Percentiles rank a stretch among this genome's conserved stretches.
phyloP scores from a whole-genome alignment of 2,888 invertebrate genomes.

The Busseola fusca region DNA sequence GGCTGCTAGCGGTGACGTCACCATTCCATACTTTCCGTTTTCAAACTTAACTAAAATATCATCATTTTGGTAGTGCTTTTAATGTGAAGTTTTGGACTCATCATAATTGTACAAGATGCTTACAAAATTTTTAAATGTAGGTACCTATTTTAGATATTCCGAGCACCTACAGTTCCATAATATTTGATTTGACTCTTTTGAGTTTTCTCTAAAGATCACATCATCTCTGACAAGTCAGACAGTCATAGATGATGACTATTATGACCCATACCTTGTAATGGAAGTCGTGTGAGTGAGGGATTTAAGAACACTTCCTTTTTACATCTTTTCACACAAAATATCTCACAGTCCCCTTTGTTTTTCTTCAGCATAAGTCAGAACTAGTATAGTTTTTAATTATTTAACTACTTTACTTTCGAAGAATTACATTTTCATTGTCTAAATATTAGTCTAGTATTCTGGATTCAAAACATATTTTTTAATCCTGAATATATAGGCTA shows the following conservation, averaged over 20 bases:
- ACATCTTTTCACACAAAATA: not conserved
- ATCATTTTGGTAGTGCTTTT: conserved; percentile 17
- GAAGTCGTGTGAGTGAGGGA: too few relatives aligned
- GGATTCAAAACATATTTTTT: not conserved
- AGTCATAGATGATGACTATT: not conserved
- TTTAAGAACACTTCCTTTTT: not conserved
- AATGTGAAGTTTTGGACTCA: not conserved
- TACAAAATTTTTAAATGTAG: not conserved
- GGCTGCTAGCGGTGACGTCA: conserved; percentile 84
- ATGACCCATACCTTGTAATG: not conserved
- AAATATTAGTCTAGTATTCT: not conserved
- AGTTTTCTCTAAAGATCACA: not conserved
- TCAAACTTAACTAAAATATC: conserved; percentile 55
- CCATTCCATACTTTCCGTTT: conserved; percentile 83
- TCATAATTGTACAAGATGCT: not conserved
- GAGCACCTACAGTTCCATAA: not conserved
- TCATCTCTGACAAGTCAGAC: not conserved
- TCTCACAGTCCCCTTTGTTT: not conserved
- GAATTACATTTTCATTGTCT: not conserved
- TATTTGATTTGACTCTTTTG: not conserved
- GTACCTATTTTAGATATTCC: too few relatives aligned
- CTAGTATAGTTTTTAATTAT: not conserved
- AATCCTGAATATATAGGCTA: too few relatives aligned
- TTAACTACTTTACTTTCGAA: too few relatives aligned
- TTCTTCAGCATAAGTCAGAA: not conserved